Conservation (phyloP, 2,888 invertebrate species). For the Elysia crispata region DNA sequence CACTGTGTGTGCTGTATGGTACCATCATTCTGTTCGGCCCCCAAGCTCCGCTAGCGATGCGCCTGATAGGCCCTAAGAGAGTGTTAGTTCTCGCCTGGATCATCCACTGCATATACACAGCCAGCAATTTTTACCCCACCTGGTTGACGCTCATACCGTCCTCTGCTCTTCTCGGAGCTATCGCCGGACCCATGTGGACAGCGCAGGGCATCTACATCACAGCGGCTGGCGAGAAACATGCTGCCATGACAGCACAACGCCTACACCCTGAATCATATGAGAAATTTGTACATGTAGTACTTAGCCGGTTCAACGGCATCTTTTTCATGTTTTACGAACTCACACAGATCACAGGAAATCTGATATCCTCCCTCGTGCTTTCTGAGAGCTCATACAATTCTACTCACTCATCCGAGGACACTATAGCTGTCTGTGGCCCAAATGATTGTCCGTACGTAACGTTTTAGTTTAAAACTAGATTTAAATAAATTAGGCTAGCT, state of each 20-base stretch:
- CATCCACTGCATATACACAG: conserved; percentile 65
- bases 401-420: background rate
- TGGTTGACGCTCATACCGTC: conserved; percentile 68
- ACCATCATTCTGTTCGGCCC: conserved; percentile 60
- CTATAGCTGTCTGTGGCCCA: conserved; percentile 40
- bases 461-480: too few relatives aligned
- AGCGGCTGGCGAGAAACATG: conserved; percentile 63
- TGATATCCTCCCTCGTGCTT: conserved; percentile 70
- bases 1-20: conserved; percentile 69
- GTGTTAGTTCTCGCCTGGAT: conserved; percentile 62
- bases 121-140: conserved; percentile 69
- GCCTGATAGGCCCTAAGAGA: conserved; percentile 44
- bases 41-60: conserved; percentile 35
- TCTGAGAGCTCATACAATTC: conserved; percentile 55
- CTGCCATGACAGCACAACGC: conserved; percentile 35
- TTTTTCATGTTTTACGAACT: conserved; percentile 69
- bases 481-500: too few relatives aligned
- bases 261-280: background rate
- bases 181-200: conserved; percentile 72
- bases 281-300: conserved; percentile 56
- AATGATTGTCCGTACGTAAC: conserved; percentile 24
- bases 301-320: conserved; percentile 70
- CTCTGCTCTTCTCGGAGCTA: conserved; percentile 67
- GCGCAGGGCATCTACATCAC: conserved; percentile 71
- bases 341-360: conserved; percentile 71